Conservation (phyloP, 92 coral and sea anemone genomes). For the Diadumene lineata region DNA sequence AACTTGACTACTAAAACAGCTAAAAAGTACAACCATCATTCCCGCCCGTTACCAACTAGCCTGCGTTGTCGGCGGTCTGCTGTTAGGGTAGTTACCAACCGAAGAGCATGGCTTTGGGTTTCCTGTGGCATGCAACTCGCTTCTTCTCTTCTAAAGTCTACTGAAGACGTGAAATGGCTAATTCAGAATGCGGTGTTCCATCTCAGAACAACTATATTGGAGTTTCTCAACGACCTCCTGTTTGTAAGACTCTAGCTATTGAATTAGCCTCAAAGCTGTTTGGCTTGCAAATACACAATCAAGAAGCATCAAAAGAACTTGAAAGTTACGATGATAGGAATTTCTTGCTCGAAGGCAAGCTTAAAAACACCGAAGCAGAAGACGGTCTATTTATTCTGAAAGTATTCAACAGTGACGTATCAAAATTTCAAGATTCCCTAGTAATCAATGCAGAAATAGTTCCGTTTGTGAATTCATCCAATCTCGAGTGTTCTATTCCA, state of each 20-base stretch:
- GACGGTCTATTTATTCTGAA: constrained; percentile 4
- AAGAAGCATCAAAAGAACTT: neutral
- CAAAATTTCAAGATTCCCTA: neutral
- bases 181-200: too few relatives aligned
- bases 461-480: neutral
- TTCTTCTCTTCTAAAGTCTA: too few relatives aligned
- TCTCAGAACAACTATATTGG: too few relatives aligned
- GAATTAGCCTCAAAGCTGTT: neutral
- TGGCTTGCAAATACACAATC: neutral
- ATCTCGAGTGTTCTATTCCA: constrained; percentile 14
- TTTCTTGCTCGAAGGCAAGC: constrained; percentile 10
- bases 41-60: too few relatives aligned
- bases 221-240: neutral
- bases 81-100: too few relatives aligned
- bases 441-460: neutral
- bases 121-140: too few relatives aligned
- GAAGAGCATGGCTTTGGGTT: too few relatives aligned
- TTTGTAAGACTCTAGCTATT: neutral
- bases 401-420: neutral
- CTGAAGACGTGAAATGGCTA: too few relatives aligned
- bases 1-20: too few relatives aligned
- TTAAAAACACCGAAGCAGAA: neutral
- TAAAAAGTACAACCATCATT: too few relatives aligned
- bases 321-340: constrained; percentile 16
- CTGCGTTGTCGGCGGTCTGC: too few relatives aligned